Conservation (phyloP, 2,888 invertebrate genomes). For the Synergus laeviventris region DNA sequence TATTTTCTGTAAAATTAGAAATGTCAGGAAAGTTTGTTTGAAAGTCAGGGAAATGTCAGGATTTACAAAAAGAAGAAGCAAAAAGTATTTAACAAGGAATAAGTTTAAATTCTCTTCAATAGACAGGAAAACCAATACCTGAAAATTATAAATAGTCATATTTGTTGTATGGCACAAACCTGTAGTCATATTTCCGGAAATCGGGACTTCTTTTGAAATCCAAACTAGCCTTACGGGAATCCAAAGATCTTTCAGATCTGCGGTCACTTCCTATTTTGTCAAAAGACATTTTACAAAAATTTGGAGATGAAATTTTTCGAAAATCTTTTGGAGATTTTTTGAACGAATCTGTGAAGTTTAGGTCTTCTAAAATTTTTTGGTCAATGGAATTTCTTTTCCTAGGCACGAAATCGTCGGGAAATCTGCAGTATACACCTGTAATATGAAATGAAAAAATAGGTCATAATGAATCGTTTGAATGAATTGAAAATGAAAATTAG, state of each 20-base stretch:
- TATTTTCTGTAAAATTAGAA: conserved; percentile 60
- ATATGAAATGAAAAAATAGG: conserved; percentile 5
- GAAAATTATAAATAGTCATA: not conserved
- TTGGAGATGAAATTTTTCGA: conserved; percentile 69
- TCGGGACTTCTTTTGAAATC: conserved; percentile 72
- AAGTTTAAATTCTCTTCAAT: not conserved
- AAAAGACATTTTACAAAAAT: conserved; percentile 73
- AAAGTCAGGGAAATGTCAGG: too few species aligned
- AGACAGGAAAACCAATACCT: conserved; percentile 32
- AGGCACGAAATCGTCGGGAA: conserved; percentile 71
- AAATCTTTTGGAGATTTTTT: conserved; percentile 70
- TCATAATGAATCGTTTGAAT: not conserved
- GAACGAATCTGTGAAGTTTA: conserved; percentile 59
- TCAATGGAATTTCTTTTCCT: conserved; percentile 72
- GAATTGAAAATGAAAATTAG: not conserved
- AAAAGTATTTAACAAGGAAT: too few species aligned
- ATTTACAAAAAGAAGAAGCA: too few species aligned
- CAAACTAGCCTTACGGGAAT: conserved; percentile 71
- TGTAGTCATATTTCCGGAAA: conserved; percentile 70
- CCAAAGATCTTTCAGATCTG: conserved; percentile 65
- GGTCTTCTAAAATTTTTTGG: conserved; percentile 68
- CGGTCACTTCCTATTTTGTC: conserved; percentile 70
- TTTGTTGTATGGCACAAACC: conserved; percentile 57
- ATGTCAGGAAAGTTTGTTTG: too few species aligned
- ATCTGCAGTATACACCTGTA: conserved; percentile 67